A percentile compares a stretch with the other conserved stretches of the same genome.
phyloP scores from a whole-genome alignment of 2,888 invertebrate genomes.

The Cataglyphis cursor region DNA sequence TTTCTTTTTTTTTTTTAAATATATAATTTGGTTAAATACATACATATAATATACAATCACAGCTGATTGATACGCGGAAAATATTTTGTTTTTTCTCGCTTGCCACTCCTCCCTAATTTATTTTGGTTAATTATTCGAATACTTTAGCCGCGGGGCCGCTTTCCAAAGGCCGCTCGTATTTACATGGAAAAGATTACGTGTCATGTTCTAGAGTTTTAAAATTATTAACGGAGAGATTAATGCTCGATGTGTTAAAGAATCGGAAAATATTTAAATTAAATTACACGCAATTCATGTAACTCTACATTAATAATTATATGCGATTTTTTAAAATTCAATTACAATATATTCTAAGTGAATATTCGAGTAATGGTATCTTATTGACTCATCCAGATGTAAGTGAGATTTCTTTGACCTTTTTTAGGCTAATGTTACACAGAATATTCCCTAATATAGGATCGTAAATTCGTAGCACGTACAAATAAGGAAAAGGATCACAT shows the following conservation, averaged over 20 bases:
- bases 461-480: not conserved
- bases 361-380: not conserved
- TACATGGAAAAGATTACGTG: conserved; percentile 8
- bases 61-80: not conserved
- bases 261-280: conserved; percentile 26
- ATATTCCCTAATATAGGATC: not conserved
- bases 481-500: not conserved
- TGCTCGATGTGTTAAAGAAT: not conserved
- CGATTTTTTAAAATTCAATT: not conserved
- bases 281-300: not conserved
- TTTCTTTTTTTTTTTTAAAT: not conserved
- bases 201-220: conserved; percentile 1
- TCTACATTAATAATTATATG: not conserved
- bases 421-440: not conserved
- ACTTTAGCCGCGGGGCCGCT: not conserved
- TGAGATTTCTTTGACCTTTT: not conserved
- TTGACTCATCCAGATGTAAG: not conserved
- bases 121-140: not conserved
- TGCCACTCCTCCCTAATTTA: not conserved
- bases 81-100: not conserved
- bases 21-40: not conserved
- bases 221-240: not conserved
- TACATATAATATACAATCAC: too few species aligned
- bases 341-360: not conserved
- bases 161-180: conserved; percentile 18